A percentile compares a stretch with the other conserved stretches of the same genome.
These are phyloP conservation scores for Muraenolepis orangiensis DNA, from an alignment of 2,797 vertebrate species.

Conservation along the genomic window DNA sequence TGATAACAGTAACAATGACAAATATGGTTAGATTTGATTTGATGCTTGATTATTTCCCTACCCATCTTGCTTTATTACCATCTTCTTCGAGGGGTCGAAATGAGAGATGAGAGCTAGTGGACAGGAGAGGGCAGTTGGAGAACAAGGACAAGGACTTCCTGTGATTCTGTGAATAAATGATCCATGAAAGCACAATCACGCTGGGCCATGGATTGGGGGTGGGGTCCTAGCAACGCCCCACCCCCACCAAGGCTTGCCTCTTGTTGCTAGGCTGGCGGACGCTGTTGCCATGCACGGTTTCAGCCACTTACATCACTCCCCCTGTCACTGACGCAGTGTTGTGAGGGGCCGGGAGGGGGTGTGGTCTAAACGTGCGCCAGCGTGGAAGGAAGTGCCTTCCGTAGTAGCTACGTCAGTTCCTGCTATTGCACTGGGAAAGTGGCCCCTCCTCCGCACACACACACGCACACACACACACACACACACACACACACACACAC, in stretches of 20 bases:
- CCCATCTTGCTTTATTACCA: background rate
- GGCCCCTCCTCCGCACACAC: background rate
- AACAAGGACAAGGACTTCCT: background rate
- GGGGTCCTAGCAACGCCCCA: background rate
- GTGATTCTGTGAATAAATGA: background rate
- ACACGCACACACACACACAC: conserved; percentile 13
- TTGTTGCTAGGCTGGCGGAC: background rate
- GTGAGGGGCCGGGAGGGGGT: conserved; percentile 19
- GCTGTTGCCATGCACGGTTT: conserved; percentile 6
- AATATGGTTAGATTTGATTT: background rate
- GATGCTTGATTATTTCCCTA: background rate
- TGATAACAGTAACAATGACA: background rate
- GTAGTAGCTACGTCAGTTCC: conserved; percentile 44
- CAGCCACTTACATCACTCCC: conserved; percentile 38
- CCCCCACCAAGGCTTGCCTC: background rate
- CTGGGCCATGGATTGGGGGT: background rate
- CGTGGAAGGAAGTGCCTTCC: conserved; percentile 56
- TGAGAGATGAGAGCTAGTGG: background rate
- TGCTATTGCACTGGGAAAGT: background rate
- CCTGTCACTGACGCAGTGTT: conserved; percentile 9
- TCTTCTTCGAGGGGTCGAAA: background rate
- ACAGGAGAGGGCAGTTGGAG: background rate
- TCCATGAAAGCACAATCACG: background rate
- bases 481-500: conserved; percentile 1
- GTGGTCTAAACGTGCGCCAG: conserved; percentile 43